Evolutionary conservation across 2,113 vertebrate genomes (phyloP), one percentile per base, ranked within the genome.

Genomic region (Rattus rattus): DNA sequence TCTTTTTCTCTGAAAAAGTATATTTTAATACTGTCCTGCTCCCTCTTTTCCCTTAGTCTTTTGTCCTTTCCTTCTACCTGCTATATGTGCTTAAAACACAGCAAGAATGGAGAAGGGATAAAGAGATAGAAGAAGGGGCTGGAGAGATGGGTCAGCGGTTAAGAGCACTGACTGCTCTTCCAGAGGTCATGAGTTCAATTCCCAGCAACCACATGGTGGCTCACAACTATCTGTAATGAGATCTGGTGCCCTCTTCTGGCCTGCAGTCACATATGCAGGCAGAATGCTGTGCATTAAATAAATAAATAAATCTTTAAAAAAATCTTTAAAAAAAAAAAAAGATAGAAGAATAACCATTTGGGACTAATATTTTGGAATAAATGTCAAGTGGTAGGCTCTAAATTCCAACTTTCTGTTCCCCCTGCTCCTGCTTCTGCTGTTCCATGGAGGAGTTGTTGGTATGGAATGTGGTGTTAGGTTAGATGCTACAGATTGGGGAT

Each of bases 11-110:
- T 92, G 33, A 92, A 43, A 43, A 43, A 92, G 90, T 77, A 14
- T 92, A 52, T 75, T 94, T 95, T 90, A 92, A 95, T 95, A 43
- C 19, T 91, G n/a, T 94, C 73, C 95, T n/a, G n/a, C 79, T 81
- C 79, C 19, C 88, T 95, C 91, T 92, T 52, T 94, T 36, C 28
- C 20, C 43, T 76, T 95, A 86, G n/a, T 94, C 28, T 93, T 91
- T 39, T 47, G 47, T 76, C 84, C 94, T 56, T 28, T 61, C 52
- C 67, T 88, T 97, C 30, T 54, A 59, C 56, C 49, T 90, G 87
- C 49, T 49, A 77, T 96, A 70, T 54, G 90, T 84, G 85, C 75
- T 54, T 88, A 94, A 84, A 96, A 83, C 30, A 97, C 49, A 93
- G 65, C 49, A 94, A 80, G 39, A 96, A 47, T 88, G 63, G 79